These are phyloP conservation scores for Mesorhabditis sp. DNA, from an alignment of 2,888 invertebrate genomes.

Conservation along the genomic window DNA sequence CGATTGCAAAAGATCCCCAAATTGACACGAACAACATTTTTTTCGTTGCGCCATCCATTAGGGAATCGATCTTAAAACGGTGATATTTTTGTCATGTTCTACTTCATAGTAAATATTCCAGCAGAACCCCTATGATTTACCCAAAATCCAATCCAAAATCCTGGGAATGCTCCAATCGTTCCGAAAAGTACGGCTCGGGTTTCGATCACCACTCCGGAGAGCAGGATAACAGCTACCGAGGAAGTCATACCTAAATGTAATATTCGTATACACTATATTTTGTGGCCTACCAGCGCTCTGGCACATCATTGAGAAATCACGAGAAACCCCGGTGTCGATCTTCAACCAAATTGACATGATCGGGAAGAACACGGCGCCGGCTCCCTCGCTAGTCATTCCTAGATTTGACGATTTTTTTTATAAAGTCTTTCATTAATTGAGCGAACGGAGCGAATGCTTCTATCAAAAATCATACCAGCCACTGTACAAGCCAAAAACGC, in stretches of 20 bases:
- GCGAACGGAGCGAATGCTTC: neutral
- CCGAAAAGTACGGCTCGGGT: slow-evolving; percentile 45
- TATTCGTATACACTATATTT: neutral
- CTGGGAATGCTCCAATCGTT: slow-evolving; percentile 47
- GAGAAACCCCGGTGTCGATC: slow-evolving; percentile 29
- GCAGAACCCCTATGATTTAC: too few relatives aligned
- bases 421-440: neutral
- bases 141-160: slow-evolving; percentile 49
- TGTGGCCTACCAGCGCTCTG: slow-evolving; percentile 33
- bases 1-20: too few relatives aligned
- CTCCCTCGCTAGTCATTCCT: slow-evolving; percentile 39
- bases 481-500: slow-evolving; percentile 55
- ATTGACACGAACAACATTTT: too few relatives aligned
- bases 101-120: too few relatives aligned
- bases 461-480: slow-evolving; percentile 25
- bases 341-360: slow-evolving; percentile 46
- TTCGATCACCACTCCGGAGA: slow-evolving; percentile 48
- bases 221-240: slow-evolving; percentile 50
- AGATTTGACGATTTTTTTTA: neutral
- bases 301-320: slow-evolving; percentile 47
- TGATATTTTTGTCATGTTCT: too few relatives aligned
- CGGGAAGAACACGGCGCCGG: slow-evolving; percentile 50
- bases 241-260: slow-evolving; percentile 50
- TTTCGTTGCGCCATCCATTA: too few relatives aligned
- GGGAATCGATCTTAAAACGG: too few relatives aligned